Conservation (phyloP, 2,888 invertebrate genomes). For the Calliscelio sp. region DNA sequence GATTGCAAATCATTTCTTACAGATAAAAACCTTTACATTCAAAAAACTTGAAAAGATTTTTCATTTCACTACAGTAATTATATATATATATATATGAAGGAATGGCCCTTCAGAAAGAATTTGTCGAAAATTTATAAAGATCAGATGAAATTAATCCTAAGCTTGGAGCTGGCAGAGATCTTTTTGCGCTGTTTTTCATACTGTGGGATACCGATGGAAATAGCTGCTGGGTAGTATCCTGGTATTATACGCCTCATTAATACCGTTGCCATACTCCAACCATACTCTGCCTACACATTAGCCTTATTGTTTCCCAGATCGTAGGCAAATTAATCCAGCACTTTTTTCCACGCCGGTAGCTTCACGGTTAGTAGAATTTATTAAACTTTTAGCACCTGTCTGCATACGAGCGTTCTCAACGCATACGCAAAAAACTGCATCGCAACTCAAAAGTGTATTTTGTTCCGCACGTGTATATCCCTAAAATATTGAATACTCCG, state of each 20-base stretch:
- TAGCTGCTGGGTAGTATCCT: slow-evolving; percentile 34
- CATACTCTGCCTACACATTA: slow-evolving; percentile 47
- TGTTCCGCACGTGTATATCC: too few species aligned
- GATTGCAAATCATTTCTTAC: too few species aligned
- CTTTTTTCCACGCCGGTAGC: slow-evolving; percentile 49
- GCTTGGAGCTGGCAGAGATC: slow-evolving; percentile 9
- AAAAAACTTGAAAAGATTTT: too few species aligned
- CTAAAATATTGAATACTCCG: too few species aligned
- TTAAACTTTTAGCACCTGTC: slow-evolving; percentile 45
- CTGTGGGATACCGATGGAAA: slow-evolving; percentile 54
- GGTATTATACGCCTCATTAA: slow-evolving; percentile 67
- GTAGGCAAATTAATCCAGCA: slow-evolving; percentile 54
- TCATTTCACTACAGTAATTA: too few species aligned
- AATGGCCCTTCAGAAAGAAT: too few species aligned
- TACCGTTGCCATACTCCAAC: slow-evolving; percentile 43
- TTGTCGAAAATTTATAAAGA: slow-evolving; percentile 46
- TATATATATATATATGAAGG: too few species aligned
- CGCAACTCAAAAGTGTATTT: too few species aligned
- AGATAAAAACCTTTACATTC: too few species aligned
- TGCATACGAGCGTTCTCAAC: background rate
- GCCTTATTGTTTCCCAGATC: slow-evolving; percentile 59
- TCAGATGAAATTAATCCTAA: slow-evolving; percentile 28
- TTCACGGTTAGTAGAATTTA: slow-evolving; percentile 39
- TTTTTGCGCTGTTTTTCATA: slow-evolving; percentile 47
- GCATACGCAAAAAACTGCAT: background rate